Conservation (phyloP, 2,113 vertebrate species). For the Ovis canadensis region DNA sequence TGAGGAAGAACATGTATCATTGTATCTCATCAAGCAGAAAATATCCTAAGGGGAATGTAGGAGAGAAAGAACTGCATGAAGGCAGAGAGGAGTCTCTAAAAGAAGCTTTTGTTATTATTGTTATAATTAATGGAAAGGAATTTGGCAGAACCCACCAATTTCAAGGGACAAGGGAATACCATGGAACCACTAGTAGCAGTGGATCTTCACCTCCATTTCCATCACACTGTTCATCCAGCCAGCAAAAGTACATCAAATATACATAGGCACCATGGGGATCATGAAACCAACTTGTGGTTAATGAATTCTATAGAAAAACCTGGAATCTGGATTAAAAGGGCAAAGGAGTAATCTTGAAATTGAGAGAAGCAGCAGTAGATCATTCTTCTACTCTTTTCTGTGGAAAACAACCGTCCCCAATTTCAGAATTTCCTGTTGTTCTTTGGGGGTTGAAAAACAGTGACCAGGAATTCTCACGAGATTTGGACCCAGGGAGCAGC, state of each 20-base stretch:
- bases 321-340: background rate
- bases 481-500: background rate
- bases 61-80: background rate
- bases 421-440: background rate
- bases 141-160: constrained; percentile 28
- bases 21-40: constrained; percentile 27
- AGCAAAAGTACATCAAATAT: background rate
- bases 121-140: constrained; percentile 45
- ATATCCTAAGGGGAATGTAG: constrained; percentile 15
- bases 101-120: constrained; percentile 16
- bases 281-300: background rate
- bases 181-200: background rate
- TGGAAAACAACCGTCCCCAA: background rate
- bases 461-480: background rate
- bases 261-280: background rate
- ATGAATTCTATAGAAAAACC: constrained; percentile 9
- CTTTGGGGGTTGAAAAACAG: background rate
- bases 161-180: background rate
- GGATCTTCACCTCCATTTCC: background rate
- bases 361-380: background rate
- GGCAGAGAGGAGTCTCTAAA: background rate
- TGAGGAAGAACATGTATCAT: background rate
- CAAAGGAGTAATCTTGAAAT: constrained; percentile 1
- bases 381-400: background rate
- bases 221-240: background rate